These are phyloP conservation scores for Diachasma alloeum DNA, from an alignment of 1,140 invertebrate species.

Conservation along the genomic window DNA sequence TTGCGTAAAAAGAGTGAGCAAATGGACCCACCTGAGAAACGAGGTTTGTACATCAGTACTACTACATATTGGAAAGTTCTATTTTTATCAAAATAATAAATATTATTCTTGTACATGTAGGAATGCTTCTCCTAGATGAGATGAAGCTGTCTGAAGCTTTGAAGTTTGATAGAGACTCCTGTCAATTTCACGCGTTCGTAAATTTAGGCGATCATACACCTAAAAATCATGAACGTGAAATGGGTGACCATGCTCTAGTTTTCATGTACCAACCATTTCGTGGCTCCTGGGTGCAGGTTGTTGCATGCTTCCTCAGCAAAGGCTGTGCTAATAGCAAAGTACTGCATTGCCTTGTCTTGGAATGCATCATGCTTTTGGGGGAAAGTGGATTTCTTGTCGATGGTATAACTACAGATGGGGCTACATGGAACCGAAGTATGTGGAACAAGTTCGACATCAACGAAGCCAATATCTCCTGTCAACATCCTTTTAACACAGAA, in stretches of 20 bases:
- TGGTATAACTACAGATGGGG: constrained; percentile 29
- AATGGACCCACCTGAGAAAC: too few relatives aligned
- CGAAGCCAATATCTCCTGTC: constrained; percentile 5
- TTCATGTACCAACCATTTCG: constrained; percentile 50
- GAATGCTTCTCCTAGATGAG: constrained; percentile 14
- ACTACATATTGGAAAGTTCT: not conserved
- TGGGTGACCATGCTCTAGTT: constrained; percentile 46
- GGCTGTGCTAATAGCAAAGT: constrained; percentile 4
- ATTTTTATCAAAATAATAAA: not conserved
- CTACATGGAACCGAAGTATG: constrained; percentile 34
- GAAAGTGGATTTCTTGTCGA: constrained; percentile 34
- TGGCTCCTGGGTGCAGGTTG: constrained; percentile 39
- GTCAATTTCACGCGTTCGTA: constrained; percentile 36
- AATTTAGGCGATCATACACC: constrained; percentile 44
- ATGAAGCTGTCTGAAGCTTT: constrained; percentile 13
- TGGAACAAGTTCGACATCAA: constrained; percentile 31
- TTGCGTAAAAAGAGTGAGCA: too few relatives aligned
- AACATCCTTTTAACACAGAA: constrained; percentile 14
- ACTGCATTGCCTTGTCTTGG: constrained; percentile 27
- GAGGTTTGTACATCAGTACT: too few relatives aligned
- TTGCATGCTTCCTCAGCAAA: constrained; percentile 32
- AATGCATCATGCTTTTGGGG: constrained; percentile 29
- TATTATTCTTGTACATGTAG: not conserved
- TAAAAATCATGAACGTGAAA: constrained; percentile 26
- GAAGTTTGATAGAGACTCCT: constrained; percentile 27